Conservation (phyloP, 2,797 vertebrate genomes). For the Microcaecilia unicolor region DNA sequence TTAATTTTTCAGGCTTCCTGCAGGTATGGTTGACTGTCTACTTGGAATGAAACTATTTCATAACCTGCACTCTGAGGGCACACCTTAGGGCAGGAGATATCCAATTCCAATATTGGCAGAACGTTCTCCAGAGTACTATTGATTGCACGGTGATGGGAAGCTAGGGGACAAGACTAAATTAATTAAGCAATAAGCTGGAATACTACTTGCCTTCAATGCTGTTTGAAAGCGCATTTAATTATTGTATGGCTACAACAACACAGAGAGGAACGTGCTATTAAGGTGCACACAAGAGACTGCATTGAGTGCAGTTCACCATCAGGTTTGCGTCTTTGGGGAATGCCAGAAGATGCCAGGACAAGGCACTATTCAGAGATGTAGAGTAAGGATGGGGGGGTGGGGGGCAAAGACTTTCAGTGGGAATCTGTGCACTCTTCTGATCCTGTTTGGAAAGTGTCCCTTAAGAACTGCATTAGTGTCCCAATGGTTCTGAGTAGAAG, state of each 20-base stretch:
- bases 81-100: conserved; percentile 21
- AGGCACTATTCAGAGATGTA: no score
- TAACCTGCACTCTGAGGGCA: conserved; percentile 8
- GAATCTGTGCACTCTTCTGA: no score
- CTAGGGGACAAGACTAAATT: conserved; percentile 37
- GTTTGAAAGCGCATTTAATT: conserved; percentile 41
- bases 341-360: no score
- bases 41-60: conserved; percentile 16
- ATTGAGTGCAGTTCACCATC: conserved; percentile 1
- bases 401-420: no score
- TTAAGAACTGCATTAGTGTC: no score
- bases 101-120: conserved; percentile 41
- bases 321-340: neutral
- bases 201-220: conserved; percentile 30
- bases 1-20: conserved; percentile 30
- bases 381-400: no score
- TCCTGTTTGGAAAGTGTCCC: no score
- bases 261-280: conserved; percentile 3
- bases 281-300: conserved; percentile 15
- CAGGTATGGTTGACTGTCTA: conserved; percentile 33
- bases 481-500: no score
- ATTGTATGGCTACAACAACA: conserved; percentile 14
- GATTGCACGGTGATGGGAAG: conserved; percentile 34
- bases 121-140: conserved; percentile 42
- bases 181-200: conserved; percentile 52